These are phyloP conservation scores for Neoascia interrupta DNA, from an alignment of 2,888 invertebrate species.

Conservation along the genomic window DNA sequence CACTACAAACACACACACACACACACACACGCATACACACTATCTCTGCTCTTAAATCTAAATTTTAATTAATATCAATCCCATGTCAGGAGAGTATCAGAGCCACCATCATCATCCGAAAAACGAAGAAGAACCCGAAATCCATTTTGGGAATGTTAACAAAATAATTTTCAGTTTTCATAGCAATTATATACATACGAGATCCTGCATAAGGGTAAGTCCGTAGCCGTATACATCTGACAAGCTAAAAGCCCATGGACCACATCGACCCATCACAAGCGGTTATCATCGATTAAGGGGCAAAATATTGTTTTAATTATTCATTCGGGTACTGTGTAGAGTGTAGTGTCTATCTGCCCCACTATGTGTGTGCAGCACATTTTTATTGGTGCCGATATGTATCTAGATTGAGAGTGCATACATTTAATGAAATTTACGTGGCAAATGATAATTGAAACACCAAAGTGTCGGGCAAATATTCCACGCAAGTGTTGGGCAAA, in stretches of 20 bases:
- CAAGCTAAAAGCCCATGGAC: constrained; percentile 30
- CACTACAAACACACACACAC: background rate
- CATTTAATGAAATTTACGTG: constrained; percentile 48
- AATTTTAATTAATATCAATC: constrained; percentile 59
- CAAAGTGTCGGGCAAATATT: constrained; percentile 58
- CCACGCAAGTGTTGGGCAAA: constrained; percentile 58
- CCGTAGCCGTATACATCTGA: background rate
- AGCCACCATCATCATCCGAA: background rate
- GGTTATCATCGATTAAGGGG: constrained; percentile 59
- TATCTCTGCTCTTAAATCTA: constrained; percentile 16
- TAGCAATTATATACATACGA: constrained; percentile 22
- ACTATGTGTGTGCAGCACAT: no score
- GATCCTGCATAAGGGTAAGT: background rate
- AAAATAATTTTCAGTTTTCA: constrained; percentile 29
- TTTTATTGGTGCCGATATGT: background rate
- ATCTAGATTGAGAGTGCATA: constrained; percentile 33
- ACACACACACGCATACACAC: background rate
- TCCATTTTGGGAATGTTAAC: constrained; percentile 11
- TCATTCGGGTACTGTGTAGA: constrained; percentile 12
- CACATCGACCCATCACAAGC: constrained; percentile 32
- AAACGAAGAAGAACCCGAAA: background rate
- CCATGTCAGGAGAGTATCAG: constrained; percentile 18
- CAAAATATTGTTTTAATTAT: constrained; percentile 62
- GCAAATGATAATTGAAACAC: constrained; percentile 63
- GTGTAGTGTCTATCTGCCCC: constrained; percentile 14